Base-by-base conservation (phyloP, 2,113 vertebrate genomes). In the Hippocampus mohnikei region DNA sequence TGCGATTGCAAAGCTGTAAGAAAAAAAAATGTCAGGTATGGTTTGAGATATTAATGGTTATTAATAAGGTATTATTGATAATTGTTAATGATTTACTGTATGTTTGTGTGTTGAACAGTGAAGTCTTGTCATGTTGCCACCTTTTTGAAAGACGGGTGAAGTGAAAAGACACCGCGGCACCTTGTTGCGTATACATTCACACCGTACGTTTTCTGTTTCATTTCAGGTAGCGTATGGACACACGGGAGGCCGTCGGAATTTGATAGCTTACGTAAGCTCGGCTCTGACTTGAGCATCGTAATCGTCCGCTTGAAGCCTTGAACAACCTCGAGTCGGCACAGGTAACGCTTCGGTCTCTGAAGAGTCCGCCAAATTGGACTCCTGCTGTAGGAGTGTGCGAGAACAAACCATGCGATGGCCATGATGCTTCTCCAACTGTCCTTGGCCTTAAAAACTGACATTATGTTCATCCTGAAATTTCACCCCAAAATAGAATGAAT, bases 21-120 rank as follows among this genome's bases (percentile, higher is more conserved):
- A 80, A 66, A 52, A 62, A 71, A 46, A 63, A 71, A 73, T 88
- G 84, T 90, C 82, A 77, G 81, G 87, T 89, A 72, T 87, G 86
- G 76, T 89, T 82, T 66, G 85, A 77, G 77, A 70, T 78, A 78
- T 89, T 84, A 86, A 89, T 77, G 74, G 82, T 90, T 88, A 89
- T 89, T 88, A 89, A 91, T 89, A 80, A 81, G 69, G 50, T 52
- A 41, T 84, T 84, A 81, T 91, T 89, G 81, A 89, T 89, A 87
- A 90, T 87, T 83, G 77, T 91, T 90, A 74, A 88, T 81, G 69
- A 71, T 84, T 80, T 78, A n/a, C n/a, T n/a, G n/a, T n/a, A 72
- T 84, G 83, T 89, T 41, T 82, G 84, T 89, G 85, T 86, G 87
- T 83, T 29, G 65, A 89, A 80, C 77, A 53, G 81, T 88, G 75